Base-by-base conservation (phyloP, 2,888 invertebrate species). In the Ennomos quercinarius region DNA sequence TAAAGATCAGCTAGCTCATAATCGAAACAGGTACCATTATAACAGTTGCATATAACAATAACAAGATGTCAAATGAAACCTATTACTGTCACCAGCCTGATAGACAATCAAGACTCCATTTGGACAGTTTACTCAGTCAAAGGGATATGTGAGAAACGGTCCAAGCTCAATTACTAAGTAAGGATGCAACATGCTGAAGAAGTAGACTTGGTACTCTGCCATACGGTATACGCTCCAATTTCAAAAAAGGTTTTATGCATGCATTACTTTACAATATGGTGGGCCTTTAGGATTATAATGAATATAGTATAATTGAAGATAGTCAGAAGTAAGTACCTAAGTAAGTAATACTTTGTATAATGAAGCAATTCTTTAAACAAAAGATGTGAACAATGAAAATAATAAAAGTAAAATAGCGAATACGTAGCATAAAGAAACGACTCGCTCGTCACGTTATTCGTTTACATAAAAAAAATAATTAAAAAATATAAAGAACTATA, bases 221-320 rank as follows among this genome's bases (percentile, higher is more conserved):
- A 80, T 81, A 80, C 81, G 77, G 72, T 62, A 79, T 75, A 70
- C 69, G 67, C 62, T 52, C 66, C 64, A 34, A 58, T 48, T 47
- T 36, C 45, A 44, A 48, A 45, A 57, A 38, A 54, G 11, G 43
- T 36, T 40, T 17, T 10, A 38, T 39, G 38, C 57, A 64, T 54
- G 59, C 53, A 59, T 36, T 27, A 27, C 17, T 10, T n/a, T 37
- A 41, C 10, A 37, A 4, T 48, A 10, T 13, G 35, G 11, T 42
- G 10, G 27, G 27, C 6, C 6, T 4, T 6, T 37, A 46, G 36
- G 36, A 10, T 43, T 46, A 1, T 11, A 17, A 5, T 27, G 27
- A 5, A 27, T 9, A 36, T 40, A 39, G 37, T n/a, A 44, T 36
- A 45, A 8, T 36, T 12, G 10, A 2, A 17, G 17, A 12, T 9